Evolutionary conservation across 2,113 vertebrate genomes (phyloP).

Genomic region (Pyxicephalus adspersus): DNA sequence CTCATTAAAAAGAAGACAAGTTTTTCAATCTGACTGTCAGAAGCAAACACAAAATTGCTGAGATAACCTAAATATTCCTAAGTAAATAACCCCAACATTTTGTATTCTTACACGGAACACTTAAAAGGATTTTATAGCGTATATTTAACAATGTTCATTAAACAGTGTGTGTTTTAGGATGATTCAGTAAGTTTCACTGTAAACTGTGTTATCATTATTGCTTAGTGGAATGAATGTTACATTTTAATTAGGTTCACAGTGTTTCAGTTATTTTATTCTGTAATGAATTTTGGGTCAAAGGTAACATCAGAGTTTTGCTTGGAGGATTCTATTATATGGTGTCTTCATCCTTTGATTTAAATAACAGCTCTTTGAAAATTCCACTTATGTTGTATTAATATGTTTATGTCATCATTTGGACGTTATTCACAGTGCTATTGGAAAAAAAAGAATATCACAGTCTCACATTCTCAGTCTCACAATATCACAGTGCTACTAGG

Average conservation of each 20-base stretch:
- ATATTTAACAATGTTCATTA: neutral
- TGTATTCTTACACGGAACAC: neutral
- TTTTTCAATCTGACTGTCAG: too few species aligned
- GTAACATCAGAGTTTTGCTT: slow-evolving; percentile 22
- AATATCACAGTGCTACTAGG: neutral
- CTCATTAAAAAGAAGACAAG: too few species aligned
- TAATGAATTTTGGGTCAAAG: slow-evolving; percentile 46
- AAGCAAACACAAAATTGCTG: too few species aligned
- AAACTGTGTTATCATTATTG: slow-evolving; percentile 7
- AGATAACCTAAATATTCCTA: too few species aligned
- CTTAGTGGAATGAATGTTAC: slow-evolving; percentile 2
- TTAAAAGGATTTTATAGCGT: neutral
- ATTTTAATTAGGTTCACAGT: slow-evolving; percentile 30
- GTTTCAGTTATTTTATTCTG: slow-evolving; percentile 25
- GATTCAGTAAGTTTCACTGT: neutral
- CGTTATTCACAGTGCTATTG: slow-evolving; percentile 14
- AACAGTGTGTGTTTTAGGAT: neutral
- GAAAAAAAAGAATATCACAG: slow-evolving; percentile 30
- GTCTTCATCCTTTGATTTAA: slow-evolving; percentile 26
- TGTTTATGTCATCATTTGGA: slow-evolving; percentile 29
- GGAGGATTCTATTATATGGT: slow-evolving; percentile 23
- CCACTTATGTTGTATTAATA: slow-evolving; percentile 32
- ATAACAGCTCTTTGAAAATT: slow-evolving; percentile 29
- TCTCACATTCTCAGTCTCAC: too few species aligned
- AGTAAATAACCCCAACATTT: too few species aligned